Conservation (phyloP, 2,888 invertebrate species). For the Drosophila basisetae region DNA sequence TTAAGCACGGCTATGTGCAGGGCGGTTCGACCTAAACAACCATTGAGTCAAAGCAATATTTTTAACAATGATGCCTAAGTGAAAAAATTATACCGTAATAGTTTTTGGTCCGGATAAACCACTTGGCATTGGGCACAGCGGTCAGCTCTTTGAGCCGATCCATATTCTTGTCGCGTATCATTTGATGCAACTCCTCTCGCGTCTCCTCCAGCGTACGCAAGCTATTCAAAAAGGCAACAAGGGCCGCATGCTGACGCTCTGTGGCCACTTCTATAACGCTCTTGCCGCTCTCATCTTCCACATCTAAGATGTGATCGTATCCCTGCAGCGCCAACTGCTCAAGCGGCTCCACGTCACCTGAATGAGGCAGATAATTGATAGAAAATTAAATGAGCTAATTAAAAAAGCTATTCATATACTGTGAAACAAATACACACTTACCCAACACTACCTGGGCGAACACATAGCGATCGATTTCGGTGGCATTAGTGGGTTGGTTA, state of each 20-base stretch:
- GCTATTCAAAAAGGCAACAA: slow-evolving; percentile 89
- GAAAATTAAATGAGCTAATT: not conserved
- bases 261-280: slow-evolving; percentile 90
- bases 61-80: not conserved
- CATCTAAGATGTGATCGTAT: slow-evolving; percentile 94
- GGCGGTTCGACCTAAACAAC: slow-evolving; percentile 88
- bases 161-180: slow-evolving; percentile 89
- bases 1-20: slow-evolving; percentile 95
- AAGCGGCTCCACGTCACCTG: slow-evolving; percentile 89
- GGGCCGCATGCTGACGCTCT: slow-evolving; percentile 89
- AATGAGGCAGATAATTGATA: no score
- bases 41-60: not conserved
- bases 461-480: slow-evolving; percentile 93
- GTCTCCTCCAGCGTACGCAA: slow-evolving; percentile 92
- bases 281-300: slow-evolving; percentile 90
- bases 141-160: slow-evolving; percentile 87
- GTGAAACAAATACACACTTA: slow-evolving; percentile 74
- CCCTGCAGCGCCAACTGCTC: slow-evolving; percentile 89
- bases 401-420: not conserved
- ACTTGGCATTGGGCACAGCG: slow-evolving; percentile 82
- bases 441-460: slow-evolving; percentile 92
- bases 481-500: slow-evolving; percentile 91
- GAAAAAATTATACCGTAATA: slow-evolving; percentile 82
- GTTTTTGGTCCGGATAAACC: slow-evolving; percentile 84
- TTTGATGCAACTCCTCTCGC: slow-evolving; percentile 91